Evolutionary conservation across 1,140 invertebrate species (phyloP), one percentile per base, ranked within the genome.

Genomic region (Penaeus chinensis): DNA sequence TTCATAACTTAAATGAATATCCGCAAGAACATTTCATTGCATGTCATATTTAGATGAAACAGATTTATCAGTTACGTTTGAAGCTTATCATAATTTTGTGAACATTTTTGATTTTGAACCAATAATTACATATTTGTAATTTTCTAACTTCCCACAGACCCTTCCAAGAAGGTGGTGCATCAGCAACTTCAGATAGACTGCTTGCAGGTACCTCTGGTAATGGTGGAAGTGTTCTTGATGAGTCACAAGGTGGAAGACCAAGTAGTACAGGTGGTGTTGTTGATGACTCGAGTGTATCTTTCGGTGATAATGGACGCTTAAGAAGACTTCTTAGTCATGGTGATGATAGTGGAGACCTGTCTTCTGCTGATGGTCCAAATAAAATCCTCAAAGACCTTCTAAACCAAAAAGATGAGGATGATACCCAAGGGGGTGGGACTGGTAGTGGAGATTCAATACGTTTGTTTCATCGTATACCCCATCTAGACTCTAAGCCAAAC

Each of bases 371-470:
- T n/a, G 82, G 79, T 78, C 65, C 82, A 18, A 88, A 88, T 78
- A 88, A 88, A 79, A 88, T 88, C 65, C 82, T 88, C 47, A 88
- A 88, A 62, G 87, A 84, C 63, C 77, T 88, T 60, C 42, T 88
- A 37, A 84, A 88, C 76, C 87, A 88, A 71, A 88, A 88, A 65
- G 87, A 88, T 37, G 87, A 88, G 63, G 87, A 88, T 65, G 87
- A 88, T 66, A 60, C 65, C 62, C 77, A 86, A 22, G 63, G 65
- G 16, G 78, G 63, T 19, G 27, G 65, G 42, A 47, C 24, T 16
- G 84, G 84, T 66, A 66, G 78, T 16, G 86, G 81, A 37, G 69
- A 61, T 27, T 76, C 82, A 47, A 81, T 77, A 60, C 86, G 80
- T 22, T 60, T 87, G n/a, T 78, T 87, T 37, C 65, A 82, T 20